A percentile compares a stretch with the other conserved stretches of the same genome.
Conservation (phyloP, 2,797 vertebrate species). For the Trachurus trachurus region DNA sequence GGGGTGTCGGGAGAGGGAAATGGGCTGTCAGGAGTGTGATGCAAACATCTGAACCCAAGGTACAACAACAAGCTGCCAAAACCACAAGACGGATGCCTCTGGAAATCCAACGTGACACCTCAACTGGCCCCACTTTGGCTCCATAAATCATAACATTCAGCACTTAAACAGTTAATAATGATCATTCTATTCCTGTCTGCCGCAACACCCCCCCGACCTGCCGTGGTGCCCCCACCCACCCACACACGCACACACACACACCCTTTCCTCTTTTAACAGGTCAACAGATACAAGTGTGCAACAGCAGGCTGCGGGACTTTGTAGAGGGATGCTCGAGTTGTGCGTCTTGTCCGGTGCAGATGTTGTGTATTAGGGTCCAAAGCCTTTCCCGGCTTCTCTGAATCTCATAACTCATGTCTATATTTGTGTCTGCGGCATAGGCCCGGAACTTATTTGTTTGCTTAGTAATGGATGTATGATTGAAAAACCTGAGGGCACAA, state of each 20-base stretch:
- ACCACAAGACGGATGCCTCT: constrained; percentile 91
- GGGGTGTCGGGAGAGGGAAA: constrained; percentile 61
- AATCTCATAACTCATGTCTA: constrained; percentile 89
- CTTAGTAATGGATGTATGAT: constrained; percentile 87
- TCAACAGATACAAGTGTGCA: constrained; percentile 53
- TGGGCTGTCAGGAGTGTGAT: constrained; percentile 85
- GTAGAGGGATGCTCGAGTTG: constrained; percentile 64
- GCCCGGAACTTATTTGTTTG: constrained; percentile 88
- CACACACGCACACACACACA: too few species aligned
- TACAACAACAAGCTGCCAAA: constrained; percentile 91
- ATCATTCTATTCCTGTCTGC: constrained; percentile 76
- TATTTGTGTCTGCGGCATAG: constrained; percentile 86
- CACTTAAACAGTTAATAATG: constrained; percentile 90
- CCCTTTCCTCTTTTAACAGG: constrained; percentile 48
- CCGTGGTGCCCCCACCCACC: constrained; percentile 15
- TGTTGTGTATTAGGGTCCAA: constrained; percentile 84
- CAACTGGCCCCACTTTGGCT: constrained; percentile 89
- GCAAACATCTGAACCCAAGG: constrained; percentile 89
- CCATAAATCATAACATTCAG: constrained; percentile 90
- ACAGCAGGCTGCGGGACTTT: constrained; percentile 57
- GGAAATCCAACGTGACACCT: constrained; percentile 92
- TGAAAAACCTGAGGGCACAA: constrained; percentile 87
- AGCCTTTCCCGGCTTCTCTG: constrained; percentile 77
- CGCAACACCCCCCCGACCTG: constrained; percentile 51
- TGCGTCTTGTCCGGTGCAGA: constrained; percentile 79